Evolutionary conservation across 2,797 vertebrate genomes (phyloP).

Genomic region (Falco biarmicus): DNA sequence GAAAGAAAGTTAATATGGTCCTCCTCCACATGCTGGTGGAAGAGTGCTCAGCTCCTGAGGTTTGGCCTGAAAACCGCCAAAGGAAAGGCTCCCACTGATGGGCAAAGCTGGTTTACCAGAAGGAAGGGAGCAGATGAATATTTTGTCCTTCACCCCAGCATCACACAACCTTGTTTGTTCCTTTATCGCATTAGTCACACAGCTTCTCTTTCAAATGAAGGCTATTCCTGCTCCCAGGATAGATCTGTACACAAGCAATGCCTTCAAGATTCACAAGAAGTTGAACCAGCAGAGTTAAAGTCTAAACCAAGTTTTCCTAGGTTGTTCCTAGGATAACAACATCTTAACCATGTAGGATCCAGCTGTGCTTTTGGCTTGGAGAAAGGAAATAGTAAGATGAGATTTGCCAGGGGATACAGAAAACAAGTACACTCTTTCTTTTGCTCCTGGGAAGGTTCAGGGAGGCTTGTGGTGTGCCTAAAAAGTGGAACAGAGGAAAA

Average conservation of each 20-base stretch:
- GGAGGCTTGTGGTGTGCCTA: background rate
- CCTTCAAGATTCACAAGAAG: background rate
- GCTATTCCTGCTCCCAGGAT: background rate
- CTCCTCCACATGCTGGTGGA: background rate
- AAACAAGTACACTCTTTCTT: background rate
- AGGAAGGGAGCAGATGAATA: background rate
- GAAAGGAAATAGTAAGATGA: background rate
- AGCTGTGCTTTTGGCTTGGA: background rate
- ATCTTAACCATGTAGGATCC: background rate
- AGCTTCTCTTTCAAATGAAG: background rate
- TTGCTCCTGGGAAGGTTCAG: background rate
- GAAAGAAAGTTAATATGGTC: background rate
- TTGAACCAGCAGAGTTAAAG: background rate
- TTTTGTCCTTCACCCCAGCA: background rate
- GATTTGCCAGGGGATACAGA: background rate
- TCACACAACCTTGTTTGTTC: background rate
- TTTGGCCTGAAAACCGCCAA: background rate
- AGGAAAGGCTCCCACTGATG: background rate
- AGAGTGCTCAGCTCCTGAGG: background rate
- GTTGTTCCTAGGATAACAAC: background rate
- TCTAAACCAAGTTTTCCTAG: background rate
- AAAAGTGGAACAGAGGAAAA: constrained; percentile 1
- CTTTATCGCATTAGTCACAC: background rate
- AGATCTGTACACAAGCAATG: background rate
- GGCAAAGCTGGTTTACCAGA: background rate